phyloP scores from a whole-genome alignment of 35 echinoderm and acorn worm genomes.

The Heliocidaris erythrogramma region DNA sequence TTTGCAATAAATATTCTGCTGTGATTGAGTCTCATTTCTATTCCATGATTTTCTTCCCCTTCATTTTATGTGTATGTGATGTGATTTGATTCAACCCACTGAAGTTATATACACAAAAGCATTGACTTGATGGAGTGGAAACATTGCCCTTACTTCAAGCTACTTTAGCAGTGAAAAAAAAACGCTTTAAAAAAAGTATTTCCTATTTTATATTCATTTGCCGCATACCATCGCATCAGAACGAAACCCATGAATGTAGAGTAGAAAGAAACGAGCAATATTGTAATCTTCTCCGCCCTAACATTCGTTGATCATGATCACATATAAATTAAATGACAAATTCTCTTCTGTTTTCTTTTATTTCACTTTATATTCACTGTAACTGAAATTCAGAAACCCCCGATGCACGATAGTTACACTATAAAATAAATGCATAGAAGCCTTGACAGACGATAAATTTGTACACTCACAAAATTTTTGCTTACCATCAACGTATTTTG shows the following conservation, averaged over 20 bases:
- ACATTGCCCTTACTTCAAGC: background rate
- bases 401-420: slow-evolving; percentile 1
- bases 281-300: background rate
- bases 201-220: background rate
- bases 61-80: no score
- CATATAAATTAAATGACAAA: background rate
- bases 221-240: slow-evolving; percentile 7
- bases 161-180: background rate
- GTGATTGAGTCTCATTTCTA: no score
- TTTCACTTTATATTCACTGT: background rate
- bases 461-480: background rate
- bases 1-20: no score
- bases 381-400: background rate
- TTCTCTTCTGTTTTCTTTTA: background rate
- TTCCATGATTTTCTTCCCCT: no score
- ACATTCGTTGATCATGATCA: background rate
- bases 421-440: background rate
- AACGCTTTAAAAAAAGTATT: background rate
- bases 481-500: background rate
- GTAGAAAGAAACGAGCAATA: background rate
- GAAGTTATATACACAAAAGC: no score
- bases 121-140: no score
- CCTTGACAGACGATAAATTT: background rate
- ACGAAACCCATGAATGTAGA: background rate
- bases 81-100: background rate